Conservation (phyloP, 2,888 invertebrate species). For the Sinohyriopsis cumingii region DNA sequence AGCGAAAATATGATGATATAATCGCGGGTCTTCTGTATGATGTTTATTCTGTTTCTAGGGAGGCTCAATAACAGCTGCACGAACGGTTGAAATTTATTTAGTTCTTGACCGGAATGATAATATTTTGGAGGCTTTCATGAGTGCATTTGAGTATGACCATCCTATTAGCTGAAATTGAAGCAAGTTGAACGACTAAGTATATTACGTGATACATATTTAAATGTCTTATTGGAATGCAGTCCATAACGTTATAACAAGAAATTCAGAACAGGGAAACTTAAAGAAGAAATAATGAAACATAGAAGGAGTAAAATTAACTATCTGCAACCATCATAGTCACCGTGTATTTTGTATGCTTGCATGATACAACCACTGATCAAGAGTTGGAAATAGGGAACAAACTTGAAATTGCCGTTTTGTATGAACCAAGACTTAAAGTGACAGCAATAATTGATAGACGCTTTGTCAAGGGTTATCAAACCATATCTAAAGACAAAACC, state of each 20-base stretch:
- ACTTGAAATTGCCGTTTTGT: slow-evolving; percentile 24
- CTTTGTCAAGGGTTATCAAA: slow-evolving; percentile 1
- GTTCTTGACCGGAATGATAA: too few species aligned
- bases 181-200: slow-evolving; percentile 23
- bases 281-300: slow-evolving; percentile 16
- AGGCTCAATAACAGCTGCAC: too few species aligned
- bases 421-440: slow-evolving; percentile 19
- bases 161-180: neutral
- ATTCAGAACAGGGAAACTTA: slow-evolving; percentile 30
- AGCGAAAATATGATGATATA: too few species aligned
- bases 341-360: slow-evolving; percentile 14
- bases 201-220: slow-evolving; percentile 14
- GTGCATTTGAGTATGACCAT: too few species aligned
- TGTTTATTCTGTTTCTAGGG: too few species aligned
- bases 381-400: slow-evolving; percentile 22
- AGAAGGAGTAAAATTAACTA: slow-evolving; percentile 18
- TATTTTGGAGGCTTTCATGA: too few species aligned
- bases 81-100: too few species aligned
- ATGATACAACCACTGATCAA: slow-evolving; percentile 19
- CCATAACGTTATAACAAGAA: slow-evolving; percentile 19
- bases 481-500: neutral
- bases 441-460: slow-evolving; percentile 23
- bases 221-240: slow-evolving; percentile 9
- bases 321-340: slow-evolving; percentile 17
- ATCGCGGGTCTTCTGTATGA: too few species aligned